Percentiles rank a stretch among this genome's conserved stretches.
These are phyloP conservation scores for Gastrophysa polygoni DNA, from an alignment of 2,888 invertebrate genomes.

Conservation along the genomic window DNA sequence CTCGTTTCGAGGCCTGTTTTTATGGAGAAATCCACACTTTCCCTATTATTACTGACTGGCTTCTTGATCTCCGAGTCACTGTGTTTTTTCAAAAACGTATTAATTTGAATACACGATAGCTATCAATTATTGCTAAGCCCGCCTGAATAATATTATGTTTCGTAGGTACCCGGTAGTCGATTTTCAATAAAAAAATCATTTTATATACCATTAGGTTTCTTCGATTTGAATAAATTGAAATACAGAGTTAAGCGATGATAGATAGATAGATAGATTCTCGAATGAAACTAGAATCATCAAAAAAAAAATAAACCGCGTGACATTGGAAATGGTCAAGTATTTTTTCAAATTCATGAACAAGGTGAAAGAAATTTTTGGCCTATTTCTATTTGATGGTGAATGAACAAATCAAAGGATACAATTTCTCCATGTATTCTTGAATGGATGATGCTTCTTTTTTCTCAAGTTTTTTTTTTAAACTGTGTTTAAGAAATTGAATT, in stretches of 20 bases:
- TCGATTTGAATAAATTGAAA: conserved; percentile 4
- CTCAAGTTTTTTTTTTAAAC: too few relatives aligned
- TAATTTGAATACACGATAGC: conserved; percentile 33
- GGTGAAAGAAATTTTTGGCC: too few relatives aligned
- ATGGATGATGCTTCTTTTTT: too few relatives aligned
- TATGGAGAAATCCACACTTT: conserved; percentile 30
- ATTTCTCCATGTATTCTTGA: too few relatives aligned
- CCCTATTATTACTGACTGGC: conserved; percentile 37
- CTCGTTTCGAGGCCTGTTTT: conserved; percentile 27
- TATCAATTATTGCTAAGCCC: conserved; percentile 25
- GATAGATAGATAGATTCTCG: too few relatives aligned
- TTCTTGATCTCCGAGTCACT: conserved; percentile 31
- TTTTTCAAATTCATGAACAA: neutral
- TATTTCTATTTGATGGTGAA: too few relatives aligned
- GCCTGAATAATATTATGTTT: conserved; percentile 22
- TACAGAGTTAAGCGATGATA: neutral
- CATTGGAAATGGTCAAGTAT: too few relatives aligned
- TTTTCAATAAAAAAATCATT: conserved; percentile 14
- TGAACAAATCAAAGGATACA: too few relatives aligned
- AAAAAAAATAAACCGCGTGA: too few relatives aligned
- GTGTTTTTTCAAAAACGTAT: conserved; percentile 35
- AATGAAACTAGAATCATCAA: too few relatives aligned
- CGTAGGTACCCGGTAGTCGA: conserved; percentile 16
- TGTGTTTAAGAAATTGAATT: too few relatives aligned
- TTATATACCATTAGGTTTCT: neutral